Conservation (phyloP, 1,140 invertebrate genomes). For the Heliconius nattereri region DNA sequence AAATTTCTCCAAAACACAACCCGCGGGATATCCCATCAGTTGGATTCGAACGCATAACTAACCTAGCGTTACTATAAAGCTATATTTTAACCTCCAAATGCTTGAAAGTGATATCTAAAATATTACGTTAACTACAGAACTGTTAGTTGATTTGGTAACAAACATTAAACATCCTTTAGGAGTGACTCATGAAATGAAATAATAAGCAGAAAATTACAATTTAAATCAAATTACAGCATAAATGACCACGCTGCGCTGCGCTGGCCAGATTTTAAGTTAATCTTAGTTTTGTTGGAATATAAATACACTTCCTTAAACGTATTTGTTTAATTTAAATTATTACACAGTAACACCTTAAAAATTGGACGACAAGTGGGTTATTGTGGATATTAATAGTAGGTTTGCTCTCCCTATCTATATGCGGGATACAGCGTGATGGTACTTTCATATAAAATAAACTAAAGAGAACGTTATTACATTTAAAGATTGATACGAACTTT, state of each 20-base stretch:
- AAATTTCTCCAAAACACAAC: no score
- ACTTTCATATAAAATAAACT: no score
- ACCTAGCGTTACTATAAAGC: no score
- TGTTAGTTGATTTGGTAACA: background rate
- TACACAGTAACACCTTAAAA: background rate
- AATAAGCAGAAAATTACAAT: constrained; percentile 13
- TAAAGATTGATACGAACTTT: no score
- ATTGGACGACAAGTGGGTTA: no score
- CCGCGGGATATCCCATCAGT: no score
- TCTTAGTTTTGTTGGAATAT: background rate
- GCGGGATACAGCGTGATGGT: no score
- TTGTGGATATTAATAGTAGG: background rate
- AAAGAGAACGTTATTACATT: no score
- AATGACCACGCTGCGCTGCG: background rate
- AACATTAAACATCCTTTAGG: background rate
- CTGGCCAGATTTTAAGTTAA: background rate
- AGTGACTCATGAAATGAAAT: constrained; percentile 2
- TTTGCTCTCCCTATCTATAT: no score
- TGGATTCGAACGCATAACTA: no score
- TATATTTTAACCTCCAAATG: no score
- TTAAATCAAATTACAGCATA: constrained; percentile 9
- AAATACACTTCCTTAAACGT: background rate
- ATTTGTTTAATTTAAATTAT: background rate
- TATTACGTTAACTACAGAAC: background rate
- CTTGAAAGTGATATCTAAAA: background rate